These are phyloP conservation scores for Trichechus manatus DNA, from an alignment of 2,113 vertebrate genomes.

Conservation along the genomic window DNA sequence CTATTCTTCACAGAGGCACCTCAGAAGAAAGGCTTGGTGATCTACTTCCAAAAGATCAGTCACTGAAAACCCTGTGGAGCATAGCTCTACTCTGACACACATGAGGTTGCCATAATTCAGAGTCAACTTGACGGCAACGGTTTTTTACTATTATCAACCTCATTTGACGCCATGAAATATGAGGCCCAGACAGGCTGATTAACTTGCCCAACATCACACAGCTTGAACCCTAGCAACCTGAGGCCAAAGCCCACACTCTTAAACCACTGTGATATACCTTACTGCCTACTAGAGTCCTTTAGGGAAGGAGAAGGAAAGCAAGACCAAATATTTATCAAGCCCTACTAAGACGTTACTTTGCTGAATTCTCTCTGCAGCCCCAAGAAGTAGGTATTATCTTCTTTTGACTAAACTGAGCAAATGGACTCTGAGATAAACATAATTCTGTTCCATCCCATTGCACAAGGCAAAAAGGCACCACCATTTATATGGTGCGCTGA, in stretches of 20 bases:
- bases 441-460: background rate
- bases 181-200: background rate
- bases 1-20: no score
- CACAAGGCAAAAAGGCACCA: background rate
- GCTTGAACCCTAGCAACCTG: background rate
- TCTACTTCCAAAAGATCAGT: no score
- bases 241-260: background rate
- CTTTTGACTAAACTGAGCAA: constrained; percentile 6
- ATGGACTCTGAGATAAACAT: background rate
- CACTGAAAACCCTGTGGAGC: no score
- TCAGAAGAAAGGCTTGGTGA: no score
- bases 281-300: background rate
- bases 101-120: no score
- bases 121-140: no score
- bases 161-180: background rate
- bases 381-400: background rate
- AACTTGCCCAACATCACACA: background rate
- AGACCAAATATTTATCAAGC: background rate
- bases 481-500: fast-evolving
- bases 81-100: no score
- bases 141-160: background rate
- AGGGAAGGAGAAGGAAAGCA: background rate
- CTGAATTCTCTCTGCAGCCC: background rate
- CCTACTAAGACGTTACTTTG: background rate
- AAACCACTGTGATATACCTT: background rate